Evolutionary conservation across 2,113 vertebrate species (phyloP).

Genomic region (Mus pahari): DNA sequence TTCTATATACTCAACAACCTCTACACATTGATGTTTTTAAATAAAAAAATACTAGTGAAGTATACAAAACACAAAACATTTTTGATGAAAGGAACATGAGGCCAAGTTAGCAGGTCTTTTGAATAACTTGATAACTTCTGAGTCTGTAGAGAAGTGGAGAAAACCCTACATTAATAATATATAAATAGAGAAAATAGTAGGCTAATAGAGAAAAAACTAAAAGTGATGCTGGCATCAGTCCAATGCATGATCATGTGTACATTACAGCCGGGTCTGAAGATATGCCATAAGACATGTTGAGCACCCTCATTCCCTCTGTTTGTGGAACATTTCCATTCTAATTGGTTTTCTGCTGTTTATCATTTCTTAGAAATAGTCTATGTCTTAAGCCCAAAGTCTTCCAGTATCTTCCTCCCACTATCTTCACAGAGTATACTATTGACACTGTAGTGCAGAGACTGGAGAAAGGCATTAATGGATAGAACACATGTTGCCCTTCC

Average conservation of each 20-base stretch:
- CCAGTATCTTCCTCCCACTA: neutral
- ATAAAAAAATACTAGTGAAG: no score
- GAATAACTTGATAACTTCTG: neutral
- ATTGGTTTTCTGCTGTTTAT: neutral
- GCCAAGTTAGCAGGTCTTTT: neutral
- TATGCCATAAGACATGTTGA: neutral
- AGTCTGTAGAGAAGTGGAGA: neutral
- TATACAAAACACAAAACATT: neutral
- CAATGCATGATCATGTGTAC: neutral
- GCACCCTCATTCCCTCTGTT: neutral
- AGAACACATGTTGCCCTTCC: neutral
- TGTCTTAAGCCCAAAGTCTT: neutral
- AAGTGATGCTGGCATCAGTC: neutral
- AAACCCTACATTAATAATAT: no score
- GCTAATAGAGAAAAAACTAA: neutral
- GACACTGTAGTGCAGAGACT: neutral
- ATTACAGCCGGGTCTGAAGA: neutral
- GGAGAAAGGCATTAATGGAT: neutral
- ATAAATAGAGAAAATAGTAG: neutral
- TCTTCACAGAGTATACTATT: constrained; percentile 1
- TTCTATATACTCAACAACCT: neutral
- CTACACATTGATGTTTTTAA: neutral
- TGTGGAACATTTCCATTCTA: constrained; percentile 20
- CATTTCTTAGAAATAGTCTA: constrained; percentile 27
- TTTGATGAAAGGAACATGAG: neutral